These are phyloP conservation scores for Petrolisthes manimaculis DNA, from an alignment of 2,888 invertebrate species.

Conservation along the genomic window DNA sequence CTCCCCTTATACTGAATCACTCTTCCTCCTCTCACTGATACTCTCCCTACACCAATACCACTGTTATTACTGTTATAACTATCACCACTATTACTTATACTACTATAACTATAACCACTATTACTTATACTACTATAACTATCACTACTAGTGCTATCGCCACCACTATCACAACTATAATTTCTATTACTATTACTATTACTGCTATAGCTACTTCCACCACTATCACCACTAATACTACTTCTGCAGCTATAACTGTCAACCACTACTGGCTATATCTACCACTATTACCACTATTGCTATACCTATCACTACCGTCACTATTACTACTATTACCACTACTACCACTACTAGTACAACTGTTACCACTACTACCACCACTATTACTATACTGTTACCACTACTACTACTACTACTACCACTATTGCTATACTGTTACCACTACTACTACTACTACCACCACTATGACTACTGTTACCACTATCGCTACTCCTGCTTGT, in stretches of 20 bases:
- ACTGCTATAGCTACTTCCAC: not conserved
- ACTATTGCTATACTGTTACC: conserved; percentile 11
- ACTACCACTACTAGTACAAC: not conserved
- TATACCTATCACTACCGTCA: not conserved
- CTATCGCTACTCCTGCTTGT: not conserved
- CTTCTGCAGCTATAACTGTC: not conserved
- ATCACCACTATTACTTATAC: conserved; percentile 19
- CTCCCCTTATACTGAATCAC: too few species aligned
- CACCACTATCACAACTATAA: not conserved
- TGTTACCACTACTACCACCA: not conserved
- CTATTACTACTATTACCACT: conserved; percentile 2
- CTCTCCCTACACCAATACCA: not conserved
- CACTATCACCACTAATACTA: not conserved
- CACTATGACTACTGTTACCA: conserved; percentile 4
- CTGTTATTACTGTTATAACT: conserved; percentile 3
- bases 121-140: not conserved
- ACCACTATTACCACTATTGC: not conserved
- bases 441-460: conserved; percentile 11
- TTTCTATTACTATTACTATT: not conserved
- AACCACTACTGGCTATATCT: not conserved
- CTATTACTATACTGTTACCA: not conserved
- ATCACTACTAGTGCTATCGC: not conserved
- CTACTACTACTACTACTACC: conserved; percentile 7
- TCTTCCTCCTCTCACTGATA: not conserved
- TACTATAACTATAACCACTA: not conserved